These are phyloP conservation scores for Drosophila pachea DNA, from an alignment of 1,140 invertebrate genomes.

Conservation along the genomic window DNA sequence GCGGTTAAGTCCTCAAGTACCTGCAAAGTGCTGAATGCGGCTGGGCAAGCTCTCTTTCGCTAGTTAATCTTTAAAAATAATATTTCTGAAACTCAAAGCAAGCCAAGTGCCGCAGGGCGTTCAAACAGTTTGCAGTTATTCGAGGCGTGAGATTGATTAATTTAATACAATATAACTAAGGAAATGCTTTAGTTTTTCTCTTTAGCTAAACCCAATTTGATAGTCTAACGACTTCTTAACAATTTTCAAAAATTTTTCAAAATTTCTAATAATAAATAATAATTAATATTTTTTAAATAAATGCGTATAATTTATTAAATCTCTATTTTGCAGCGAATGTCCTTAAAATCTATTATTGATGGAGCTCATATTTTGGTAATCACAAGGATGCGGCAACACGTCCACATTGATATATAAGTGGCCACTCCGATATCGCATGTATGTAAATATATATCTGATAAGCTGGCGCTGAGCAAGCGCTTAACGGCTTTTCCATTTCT, in stretches of 20 bases:
- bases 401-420: background rate
- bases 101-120: background rate
- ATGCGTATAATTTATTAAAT: no score
- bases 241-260: no score
- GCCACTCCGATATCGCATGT: background rate
- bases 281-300: no score
- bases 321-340: no score
- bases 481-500: slow-evolving; percentile 5
- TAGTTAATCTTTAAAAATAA: background rate
- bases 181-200: no score
- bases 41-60: background rate
- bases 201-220: no score
- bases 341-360: no score
- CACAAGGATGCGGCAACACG: background rate
- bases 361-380: background rate
- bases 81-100: background rate
- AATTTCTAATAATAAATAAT: no score
- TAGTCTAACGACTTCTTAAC: no score
- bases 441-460: slow-evolving; percentile 7
- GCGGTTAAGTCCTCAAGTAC: slow-evolving; percentile 30
- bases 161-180: no score
- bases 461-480: slow-evolving; percentile 23
- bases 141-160: background rate
- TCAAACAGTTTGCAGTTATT: background rate
- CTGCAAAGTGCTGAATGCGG: slow-evolving; percentile 18